Evolutionary conservation across 2,797 vertebrate genomes (phyloP).

Genomic region (Myotis pilosus): DNA sequence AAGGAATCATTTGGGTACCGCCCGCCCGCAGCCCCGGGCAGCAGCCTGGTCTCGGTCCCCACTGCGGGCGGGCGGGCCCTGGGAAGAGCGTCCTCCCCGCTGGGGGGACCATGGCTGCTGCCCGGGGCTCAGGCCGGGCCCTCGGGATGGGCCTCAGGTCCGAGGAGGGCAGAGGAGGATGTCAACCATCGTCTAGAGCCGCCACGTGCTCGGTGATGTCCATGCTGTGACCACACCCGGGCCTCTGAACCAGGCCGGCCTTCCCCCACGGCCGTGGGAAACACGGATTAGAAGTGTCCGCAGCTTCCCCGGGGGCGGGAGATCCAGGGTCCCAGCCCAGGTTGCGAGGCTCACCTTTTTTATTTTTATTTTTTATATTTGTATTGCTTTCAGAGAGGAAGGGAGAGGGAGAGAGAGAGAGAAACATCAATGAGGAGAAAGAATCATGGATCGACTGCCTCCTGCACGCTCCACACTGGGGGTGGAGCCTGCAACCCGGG

Average conservation of each 20-base stretch:
- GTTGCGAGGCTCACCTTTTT: background rate
- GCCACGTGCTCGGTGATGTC: rapidly evolving
- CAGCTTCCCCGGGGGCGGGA: background rate
- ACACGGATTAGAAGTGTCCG: rapidly evolving
- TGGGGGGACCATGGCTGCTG: rapidly evolving
- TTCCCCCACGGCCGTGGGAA: background rate
- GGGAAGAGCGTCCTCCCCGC: rapidly evolving
- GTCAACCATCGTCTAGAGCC: rapidly evolving
- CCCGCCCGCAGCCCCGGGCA: rapidly evolving
- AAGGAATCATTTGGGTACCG: background rate
- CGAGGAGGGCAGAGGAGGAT: too few relatives aligned
- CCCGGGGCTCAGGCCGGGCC: background rate
- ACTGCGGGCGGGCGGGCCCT: rapidly evolving
- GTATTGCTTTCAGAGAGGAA: too few relatives aligned
- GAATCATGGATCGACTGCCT: too few relatives aligned
- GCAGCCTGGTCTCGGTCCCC: rapidly evolving
- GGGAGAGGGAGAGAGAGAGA: too few relatives aligned
- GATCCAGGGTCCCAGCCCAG: background rate
- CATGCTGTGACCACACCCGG: rapidly evolving
- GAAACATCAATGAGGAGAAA: too few relatives aligned
- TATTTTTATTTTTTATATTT: too few relatives aligned
- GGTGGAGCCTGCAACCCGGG: too few relatives aligned
- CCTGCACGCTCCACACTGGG: too few relatives aligned
- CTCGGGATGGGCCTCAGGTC: too few relatives aligned
- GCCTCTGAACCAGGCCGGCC: rapidly evolving